phyloP scores from a whole-genome alignment of 2,888 invertebrate genomes.

The Cyrtodaria siliqua region DNA sequence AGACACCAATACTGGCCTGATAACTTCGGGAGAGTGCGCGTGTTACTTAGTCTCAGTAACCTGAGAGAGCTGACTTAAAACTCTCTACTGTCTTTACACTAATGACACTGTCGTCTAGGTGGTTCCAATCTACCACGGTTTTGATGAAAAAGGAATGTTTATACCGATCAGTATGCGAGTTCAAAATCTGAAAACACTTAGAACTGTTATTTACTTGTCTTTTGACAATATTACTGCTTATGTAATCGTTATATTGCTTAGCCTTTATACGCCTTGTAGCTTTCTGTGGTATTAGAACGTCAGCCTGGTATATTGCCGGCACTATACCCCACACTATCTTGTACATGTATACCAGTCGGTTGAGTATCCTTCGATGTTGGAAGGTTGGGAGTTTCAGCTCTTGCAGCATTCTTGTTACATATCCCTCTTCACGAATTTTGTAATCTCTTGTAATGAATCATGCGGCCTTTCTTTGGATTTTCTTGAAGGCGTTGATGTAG shows the following conservation, averaged over 20 bases:
- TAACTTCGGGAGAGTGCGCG: no score
- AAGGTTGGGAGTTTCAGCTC: slow-evolving; percentile 22
- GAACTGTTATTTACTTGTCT: neutral
- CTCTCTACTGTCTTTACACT: no score
- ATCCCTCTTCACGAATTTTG: neutral
- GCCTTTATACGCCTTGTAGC: slow-evolving; percentile 15
- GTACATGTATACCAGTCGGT: slow-evolving; percentile 15
- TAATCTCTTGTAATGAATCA: slow-evolving; percentile 39
- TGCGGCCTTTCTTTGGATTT: slow-evolving; percentile 28
- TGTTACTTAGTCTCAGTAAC: no score
- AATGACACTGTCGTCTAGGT: no score
- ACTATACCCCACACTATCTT: neutral
- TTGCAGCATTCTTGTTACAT: slow-evolving; percentile 32
- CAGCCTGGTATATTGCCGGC: no score
- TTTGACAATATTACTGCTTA: neutral
- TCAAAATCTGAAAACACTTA: no score
- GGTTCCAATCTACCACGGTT: no score
- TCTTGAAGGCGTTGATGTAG: slow-evolving; percentile 45
- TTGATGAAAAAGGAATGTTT: no score
- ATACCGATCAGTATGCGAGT: no score
- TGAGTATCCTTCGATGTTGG: slow-evolving; percentile 6
- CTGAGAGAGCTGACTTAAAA: no score
- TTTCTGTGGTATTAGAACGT: neutral
- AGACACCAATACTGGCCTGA: no score
- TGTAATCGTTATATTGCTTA: slow-evolving; percentile 19